Percentiles rank a stretch among this genome's conserved stretches.
Conservation (phyloP, 1,140 invertebrate species). For the Platyscapa corneri region DNA sequence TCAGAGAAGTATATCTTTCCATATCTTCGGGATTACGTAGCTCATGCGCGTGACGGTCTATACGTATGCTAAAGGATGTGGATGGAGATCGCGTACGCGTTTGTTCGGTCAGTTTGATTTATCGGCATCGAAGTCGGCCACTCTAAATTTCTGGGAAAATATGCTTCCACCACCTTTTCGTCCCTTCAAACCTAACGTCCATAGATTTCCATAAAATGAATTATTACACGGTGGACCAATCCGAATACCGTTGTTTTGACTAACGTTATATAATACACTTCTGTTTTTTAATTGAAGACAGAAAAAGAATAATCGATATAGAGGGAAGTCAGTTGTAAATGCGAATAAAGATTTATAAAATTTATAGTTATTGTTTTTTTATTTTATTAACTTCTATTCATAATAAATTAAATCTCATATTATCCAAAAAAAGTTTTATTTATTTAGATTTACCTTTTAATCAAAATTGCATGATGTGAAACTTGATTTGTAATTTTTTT, state of each 20-base stretch:
- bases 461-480: too few relatives aligned
- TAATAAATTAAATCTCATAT: too few relatives aligned
- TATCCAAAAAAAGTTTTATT: too few relatives aligned
- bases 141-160: conserved; percentile 72
- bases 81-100: conserved; percentile 40
- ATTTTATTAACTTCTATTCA: too few relatives aligned
- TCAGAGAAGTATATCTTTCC: conserved; percentile 22
- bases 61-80: conserved; percentile 64
- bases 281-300: neutral
- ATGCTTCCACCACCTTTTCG: conserved; percentile 60
- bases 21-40: conserved; percentile 57
- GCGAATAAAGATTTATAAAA: neutral
- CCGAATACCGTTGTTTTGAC: conserved; percentile 22
- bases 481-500: too few relatives aligned
- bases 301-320: neutral
- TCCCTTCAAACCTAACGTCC: neutral
- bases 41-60: conserved; percentile 52
- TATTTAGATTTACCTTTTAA: too few relatives aligned
- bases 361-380: neutral
- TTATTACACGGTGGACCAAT: conserved; percentile 64
- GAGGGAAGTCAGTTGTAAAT: neutral
- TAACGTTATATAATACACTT: conserved; percentile 39
- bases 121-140: conserved; percentile 67
- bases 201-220: conserved; percentile 73
- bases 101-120: conserved; percentile 72